Percentiles rank a stretch among this genome's conserved stretches.
phyloP scores from a whole-genome alignment of 1,140 invertebrate species.

The Drosophila funebris region DNA sequence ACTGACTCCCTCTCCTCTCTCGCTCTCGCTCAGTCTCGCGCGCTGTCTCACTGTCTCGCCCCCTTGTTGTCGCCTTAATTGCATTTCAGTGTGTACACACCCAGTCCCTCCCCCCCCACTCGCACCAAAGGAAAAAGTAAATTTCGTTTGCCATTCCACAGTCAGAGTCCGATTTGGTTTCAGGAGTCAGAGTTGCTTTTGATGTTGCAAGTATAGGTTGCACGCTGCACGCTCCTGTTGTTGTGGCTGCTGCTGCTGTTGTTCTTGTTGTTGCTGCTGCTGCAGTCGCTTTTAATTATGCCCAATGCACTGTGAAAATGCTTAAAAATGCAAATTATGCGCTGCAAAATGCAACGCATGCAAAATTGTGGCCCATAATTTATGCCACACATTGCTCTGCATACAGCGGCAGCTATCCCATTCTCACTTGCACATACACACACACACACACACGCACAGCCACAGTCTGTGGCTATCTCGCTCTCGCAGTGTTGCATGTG shows the following conservation, averaged over 20 bases:
- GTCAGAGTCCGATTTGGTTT: not conserved
- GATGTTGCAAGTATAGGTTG: constrained; percentile 3
- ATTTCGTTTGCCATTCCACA: not conserved
- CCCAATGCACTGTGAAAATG: constrained; percentile 74
- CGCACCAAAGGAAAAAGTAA: constrained; percentile 1
- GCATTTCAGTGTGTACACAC: constrained; percentile 50
- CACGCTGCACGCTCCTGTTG: not conserved
- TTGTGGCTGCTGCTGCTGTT: constrained; percentile 25
- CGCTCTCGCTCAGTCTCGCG: not conserved
- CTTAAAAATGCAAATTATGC: constrained; percentile 80
- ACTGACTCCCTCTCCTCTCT: constrained; percentile 9
- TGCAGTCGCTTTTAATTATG: constrained; percentile 69
- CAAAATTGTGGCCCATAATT: constrained; percentile 68
- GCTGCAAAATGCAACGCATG: constrained; percentile 69
- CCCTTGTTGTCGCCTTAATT: constrained; percentile 46
- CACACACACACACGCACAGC: no score
- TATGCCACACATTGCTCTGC: constrained; percentile 50
- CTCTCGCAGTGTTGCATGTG: constrained; percentile 9
- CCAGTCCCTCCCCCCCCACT: no score
- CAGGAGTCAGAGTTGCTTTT: not conserved
- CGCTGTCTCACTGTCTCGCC: not conserved
- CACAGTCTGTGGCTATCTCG: constrained; percentile 14
- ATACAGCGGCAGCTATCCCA: not conserved
- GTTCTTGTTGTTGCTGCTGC: constrained; percentile 2
- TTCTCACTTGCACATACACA: no score